Evolutionary conservation across 2,888 invertebrate species (phyloP).

Genomic region (Lycophotia porphyrea): DNA sequence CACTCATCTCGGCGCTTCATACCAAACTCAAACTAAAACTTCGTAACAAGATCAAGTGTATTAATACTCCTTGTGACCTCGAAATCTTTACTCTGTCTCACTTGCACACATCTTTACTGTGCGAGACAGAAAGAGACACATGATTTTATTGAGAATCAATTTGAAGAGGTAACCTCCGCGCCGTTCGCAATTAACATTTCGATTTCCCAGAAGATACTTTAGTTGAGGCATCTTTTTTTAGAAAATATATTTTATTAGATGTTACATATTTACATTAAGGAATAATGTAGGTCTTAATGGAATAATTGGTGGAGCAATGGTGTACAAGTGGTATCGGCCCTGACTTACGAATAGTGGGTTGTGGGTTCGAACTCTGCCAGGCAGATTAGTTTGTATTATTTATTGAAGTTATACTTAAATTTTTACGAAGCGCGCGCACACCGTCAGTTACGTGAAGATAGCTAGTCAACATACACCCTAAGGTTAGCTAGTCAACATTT

Average conservation of each 20-base stretch:
- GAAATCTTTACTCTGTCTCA: conserved; percentile 37
- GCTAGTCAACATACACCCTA: too few relatives aligned
- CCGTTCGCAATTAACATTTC: conserved; percentile 50
- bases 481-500: too few relatives aligned
- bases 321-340: neutral
- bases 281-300: neutral
- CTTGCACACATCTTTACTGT: conserved; percentile 33
- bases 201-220: conserved; percentile 31
- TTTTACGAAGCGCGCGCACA: too few relatives aligned
- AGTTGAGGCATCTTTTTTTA: conserved; percentile 8
- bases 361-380: neutral
- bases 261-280: neutral
- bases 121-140: conserved; percentile 49
- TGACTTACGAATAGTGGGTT: neutral
- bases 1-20: conserved; percentile 23
- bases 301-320: neutral
- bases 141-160: conserved; percentile 66
- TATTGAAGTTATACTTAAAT: too few relatives aligned
- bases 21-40: conserved; percentile 53
- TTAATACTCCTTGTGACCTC: conserved; percentile 56
- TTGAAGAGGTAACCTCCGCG: conserved; percentile 52
- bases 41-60: conserved; percentile 56
- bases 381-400: neutral
- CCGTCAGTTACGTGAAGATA: too few relatives aligned
- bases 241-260: conserved; percentile 1